Evolutionary conservation across 92 coral and sea anemone genomes (phyloP).

Genomic region (Phymanthus crucifer): DNA sequence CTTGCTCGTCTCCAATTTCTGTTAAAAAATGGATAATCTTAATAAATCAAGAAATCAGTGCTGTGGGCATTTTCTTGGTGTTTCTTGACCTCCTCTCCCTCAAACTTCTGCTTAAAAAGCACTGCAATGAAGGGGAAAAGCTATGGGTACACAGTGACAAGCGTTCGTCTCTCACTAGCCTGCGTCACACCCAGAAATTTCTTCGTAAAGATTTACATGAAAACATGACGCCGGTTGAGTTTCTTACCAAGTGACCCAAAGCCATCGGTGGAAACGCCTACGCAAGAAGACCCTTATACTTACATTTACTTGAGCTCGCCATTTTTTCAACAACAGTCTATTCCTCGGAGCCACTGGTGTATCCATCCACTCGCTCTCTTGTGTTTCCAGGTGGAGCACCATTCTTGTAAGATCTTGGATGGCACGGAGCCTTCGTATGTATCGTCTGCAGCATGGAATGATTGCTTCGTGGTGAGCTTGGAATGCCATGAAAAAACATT

Average conservation of each 20-base stretch:
- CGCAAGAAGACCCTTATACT: background rate
- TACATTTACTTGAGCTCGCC: conserved; percentile 96
- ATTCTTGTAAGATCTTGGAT: conserved; percentile 85
- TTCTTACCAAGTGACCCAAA: no score
- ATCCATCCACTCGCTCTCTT: conserved; percentile 95
- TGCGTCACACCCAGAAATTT: no score
- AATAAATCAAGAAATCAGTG: background rate
- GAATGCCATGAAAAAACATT: conserved; percentile 94
- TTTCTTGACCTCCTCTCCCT: no score
- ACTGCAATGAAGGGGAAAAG: no score
- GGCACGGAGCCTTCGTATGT: conserved; percentile 81
- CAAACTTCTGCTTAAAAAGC: no score
- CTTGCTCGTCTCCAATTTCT: conserved; percentile 90
- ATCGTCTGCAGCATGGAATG: conserved; percentile 82
- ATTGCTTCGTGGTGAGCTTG: conserved; percentile 87
- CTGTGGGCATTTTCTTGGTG: background rate
- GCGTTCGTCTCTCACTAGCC: no score
- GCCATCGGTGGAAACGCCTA: background rate
- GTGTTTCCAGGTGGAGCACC: conserved; percentile 87
- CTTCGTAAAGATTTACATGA: no score
- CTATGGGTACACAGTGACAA: no score
- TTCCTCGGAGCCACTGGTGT: conserved; percentile 91
- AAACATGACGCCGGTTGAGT: no score
- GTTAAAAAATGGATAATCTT: background rate
- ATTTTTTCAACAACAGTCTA: conserved; percentile 76